A percentile compares a stretch with the other conserved stretches of the same genome.
Conservation (phyloP, 2,113 vertebrate species). For the Nasalis larvatus region DNA sequence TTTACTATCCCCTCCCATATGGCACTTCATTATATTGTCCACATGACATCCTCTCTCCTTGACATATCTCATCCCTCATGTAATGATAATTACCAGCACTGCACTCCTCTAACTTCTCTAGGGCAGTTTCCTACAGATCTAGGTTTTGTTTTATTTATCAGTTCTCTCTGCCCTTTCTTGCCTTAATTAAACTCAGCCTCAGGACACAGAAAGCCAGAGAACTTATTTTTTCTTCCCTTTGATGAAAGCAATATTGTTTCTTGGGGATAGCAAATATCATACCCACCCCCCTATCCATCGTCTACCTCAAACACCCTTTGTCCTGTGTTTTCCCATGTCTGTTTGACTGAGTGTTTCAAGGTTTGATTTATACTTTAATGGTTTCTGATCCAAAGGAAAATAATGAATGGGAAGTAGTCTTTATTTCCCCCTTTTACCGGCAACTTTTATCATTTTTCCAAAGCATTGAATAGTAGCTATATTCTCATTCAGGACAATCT, state of each 20-base stretch:
- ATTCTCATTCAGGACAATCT: constrained; percentile 52
- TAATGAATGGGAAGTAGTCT: constrained; percentile 45
- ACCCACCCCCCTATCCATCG: not conserved
- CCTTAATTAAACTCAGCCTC: constrained; percentile 77
- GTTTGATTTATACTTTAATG: constrained; percentile 69
- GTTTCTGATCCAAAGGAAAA: constrained; percentile 55
- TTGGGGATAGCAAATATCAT: not conserved
- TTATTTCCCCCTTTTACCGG: constrained; percentile 38
- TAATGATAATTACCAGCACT: constrained; percentile 64
- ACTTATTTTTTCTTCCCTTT: constrained; percentile 52
- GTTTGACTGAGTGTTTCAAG: not conserved
- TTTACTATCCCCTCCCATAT: constrained; percentile 67
- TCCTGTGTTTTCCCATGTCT: constrained; percentile 26
- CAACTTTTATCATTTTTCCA: constrained; percentile 35
- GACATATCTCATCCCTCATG: constrained; percentile 70
- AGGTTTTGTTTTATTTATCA: constrained; percentile 76
- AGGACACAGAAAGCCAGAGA: constrained; percentile 32
- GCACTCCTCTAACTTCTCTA: constrained; percentile 52
- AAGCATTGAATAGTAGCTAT: constrained; percentile 52
- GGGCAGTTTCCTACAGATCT: constrained; percentile 68
- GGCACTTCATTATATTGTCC: constrained; percentile 70
- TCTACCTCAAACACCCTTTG: constrained; percentile 29
- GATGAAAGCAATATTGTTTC: constrained; percentile 60
- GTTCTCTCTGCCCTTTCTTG: constrained; percentile 67
- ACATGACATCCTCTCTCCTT: constrained; percentile 62